A percentile compares a stretch with the other conserved stretches of the same genome.
Conservation (phyloP, 2,888 invertebrate genomes). For the Seira ritae region DNA sequence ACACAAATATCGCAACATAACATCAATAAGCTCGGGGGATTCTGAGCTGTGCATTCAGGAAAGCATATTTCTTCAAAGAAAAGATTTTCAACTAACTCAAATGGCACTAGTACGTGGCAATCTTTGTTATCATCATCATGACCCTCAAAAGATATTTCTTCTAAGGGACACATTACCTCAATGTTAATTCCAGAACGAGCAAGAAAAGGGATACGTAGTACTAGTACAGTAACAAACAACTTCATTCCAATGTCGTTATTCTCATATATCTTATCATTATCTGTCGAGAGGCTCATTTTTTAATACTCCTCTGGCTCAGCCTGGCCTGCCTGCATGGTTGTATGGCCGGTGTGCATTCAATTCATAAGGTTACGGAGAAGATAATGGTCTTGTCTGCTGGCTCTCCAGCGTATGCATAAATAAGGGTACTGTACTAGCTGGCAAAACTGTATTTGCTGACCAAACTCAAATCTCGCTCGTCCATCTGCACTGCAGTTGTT, state of each 20-base stretch:
- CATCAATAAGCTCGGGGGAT: constrained; percentile 1
- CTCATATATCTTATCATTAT: constrained; percentile 47
- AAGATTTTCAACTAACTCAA: not conserved
- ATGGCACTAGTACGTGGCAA: not conserved
- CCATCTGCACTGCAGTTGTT: constrained; percentile 63
- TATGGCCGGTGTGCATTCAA: not conserved
- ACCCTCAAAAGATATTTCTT: not conserved
- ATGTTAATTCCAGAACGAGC: too few species aligned
- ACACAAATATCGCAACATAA: not conserved
- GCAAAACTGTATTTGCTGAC: constrained; percentile 22
- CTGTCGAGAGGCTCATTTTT: not conserved
- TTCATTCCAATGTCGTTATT: constrained; percentile 40
- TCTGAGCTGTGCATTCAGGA: not conserved
- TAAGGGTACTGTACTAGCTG: not conserved
- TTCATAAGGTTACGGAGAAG: not conserved
- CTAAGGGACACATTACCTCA: not conserved
- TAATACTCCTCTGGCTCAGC: not conserved
- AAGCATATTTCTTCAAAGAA: not conserved
- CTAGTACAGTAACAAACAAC: not conserved
- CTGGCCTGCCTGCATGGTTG: too few species aligned
- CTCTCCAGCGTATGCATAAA: not conserved
- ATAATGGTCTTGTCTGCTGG: not conserved
- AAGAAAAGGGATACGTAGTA: too few species aligned
- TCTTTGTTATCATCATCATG: too few species aligned
- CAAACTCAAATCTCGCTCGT: constrained; percentile 36